phyloP scores from a whole-genome alignment of 2,113 vertebrate genomes.

The Gadus chalcogrammus region DNA sequence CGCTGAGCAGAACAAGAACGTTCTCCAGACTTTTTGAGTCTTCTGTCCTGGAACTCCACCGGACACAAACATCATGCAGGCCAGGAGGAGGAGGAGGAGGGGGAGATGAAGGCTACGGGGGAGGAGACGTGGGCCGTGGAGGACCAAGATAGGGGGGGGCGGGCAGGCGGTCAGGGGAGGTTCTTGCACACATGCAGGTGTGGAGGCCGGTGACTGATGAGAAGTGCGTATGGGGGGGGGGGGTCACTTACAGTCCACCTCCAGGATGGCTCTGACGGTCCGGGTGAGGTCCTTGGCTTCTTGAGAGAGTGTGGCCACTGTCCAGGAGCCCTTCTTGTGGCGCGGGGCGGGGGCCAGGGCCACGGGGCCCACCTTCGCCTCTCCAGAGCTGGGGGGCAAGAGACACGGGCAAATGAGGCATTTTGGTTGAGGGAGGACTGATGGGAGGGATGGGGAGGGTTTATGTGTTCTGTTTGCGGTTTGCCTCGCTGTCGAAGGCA shows the following conservation, averaged over 20 bases:
- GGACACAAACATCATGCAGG: slow-evolving; percentile 9
- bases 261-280: slow-evolving; percentile 80
- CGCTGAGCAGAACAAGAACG: not conserved
- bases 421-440: not conserved
- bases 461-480: no score
- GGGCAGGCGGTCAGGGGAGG: not conserved
- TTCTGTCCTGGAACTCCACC: slow-evolving; percentile 31
- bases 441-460: no score
- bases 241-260: slow-evolving; percentile 85
- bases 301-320: slow-evolving; percentile 69
- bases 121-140: not conserved
- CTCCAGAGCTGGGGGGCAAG: slow-evolving; percentile 53
- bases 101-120: slow-evolving; percentile 10
- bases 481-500: no score
- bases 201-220: not conserved
- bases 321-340: slow-evolving; percentile 65
- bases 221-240: not conserved
- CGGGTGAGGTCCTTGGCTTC: slow-evolving; percentile 84
- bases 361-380: slow-evolving; percentile 57
- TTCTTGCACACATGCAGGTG: slow-evolving; percentile 13
- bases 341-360: slow-evolving; percentile 60
- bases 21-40: slow-evolving; percentile 4
- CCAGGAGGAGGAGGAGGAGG: not conserved
- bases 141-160: slow-evolving; percentile 17
- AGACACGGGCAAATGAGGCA: not conserved